phyloP scores from a whole-genome alignment of 1,140 invertebrate genomes.

The Ceratoteleas bidentatus region DNA sequence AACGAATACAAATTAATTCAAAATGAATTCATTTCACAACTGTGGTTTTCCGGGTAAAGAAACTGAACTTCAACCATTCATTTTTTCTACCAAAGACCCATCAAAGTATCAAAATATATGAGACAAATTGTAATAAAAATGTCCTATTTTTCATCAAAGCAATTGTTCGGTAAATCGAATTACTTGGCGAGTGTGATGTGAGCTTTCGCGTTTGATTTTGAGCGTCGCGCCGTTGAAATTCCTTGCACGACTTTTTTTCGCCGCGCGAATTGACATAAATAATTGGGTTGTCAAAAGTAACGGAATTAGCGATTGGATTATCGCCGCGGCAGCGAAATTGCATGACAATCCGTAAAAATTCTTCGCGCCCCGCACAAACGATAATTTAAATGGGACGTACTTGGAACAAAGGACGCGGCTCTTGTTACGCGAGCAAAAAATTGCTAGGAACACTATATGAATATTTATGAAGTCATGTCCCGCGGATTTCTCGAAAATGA shows the following conservation, averaged over 20 bases:
- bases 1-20: too few relatives aligned
- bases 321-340: slow-evolving; percentile 37
- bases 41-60: too few relatives aligned
- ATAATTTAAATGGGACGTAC: slow-evolving; percentile 65
- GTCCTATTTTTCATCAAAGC: too few relatives aligned
- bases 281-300: slow-evolving; percentile 32
- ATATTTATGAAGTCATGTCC: slow-evolving; percentile 68
- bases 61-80: too few relatives aligned
- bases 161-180: too few relatives aligned
- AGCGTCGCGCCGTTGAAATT: neutral
- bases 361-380: slow-evolving; percentile 45
- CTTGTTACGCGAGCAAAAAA: slow-evolving; percentile 63
- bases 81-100: too few relatives aligned
- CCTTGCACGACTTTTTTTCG: slow-evolving; percentile 7
- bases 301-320: slow-evolving; percentile 60
- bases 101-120: too few relatives aligned
- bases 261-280: slow-evolving; percentile 25
- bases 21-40: too few relatives aligned
- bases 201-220: too few relatives aligned
- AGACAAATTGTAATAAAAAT: too few relatives aligned
- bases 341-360: slow-evolving; percentile 36
- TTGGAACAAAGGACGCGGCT: slow-evolving; percentile 63
- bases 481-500: slow-evolving; percentile 63
- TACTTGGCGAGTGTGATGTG: too few relatives aligned
- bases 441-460: slow-evolving; percentile 65